A percentile compares a stretch with the other conserved stretches of the same genome.
Evolutionary conservation across 2,888 invertebrate species (phyloP).

Genomic region (Erannis defoliaria): DNA sequence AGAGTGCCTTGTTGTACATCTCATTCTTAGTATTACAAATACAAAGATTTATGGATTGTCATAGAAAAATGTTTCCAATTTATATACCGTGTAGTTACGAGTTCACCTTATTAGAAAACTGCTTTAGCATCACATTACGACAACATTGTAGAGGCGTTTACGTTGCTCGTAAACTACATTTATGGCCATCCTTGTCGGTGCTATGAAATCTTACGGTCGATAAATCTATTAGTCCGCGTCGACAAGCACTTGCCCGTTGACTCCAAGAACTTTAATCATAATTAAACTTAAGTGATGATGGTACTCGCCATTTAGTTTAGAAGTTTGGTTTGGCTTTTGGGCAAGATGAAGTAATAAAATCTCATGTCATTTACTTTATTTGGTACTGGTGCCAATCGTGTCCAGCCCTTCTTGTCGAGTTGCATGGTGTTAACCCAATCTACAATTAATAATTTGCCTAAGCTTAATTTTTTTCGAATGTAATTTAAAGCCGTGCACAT

Average conservation of each 20-base stretch:
- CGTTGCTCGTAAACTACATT: conserved; percentile 25
- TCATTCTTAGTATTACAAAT: too few relatives aligned
- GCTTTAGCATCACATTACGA: background rate
- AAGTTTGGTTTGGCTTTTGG: background rate
- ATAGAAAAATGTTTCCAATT: background rate
- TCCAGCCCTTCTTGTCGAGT: too few relatives aligned
- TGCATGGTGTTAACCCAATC: too few relatives aligned
- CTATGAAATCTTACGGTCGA: conserved; percentile 27
- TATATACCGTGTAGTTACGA: background rate
- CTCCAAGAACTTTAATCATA: conserved; percentile 3
- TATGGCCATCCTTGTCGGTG: conserved; percentile 15
- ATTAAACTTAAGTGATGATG: conserved; percentile 2
- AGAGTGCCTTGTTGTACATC: too few relatives aligned
- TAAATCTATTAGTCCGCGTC: conserved; percentile 32
- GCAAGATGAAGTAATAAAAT: background rate
- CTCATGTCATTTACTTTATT: background rate
- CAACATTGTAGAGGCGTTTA: conserved; percentile 24
- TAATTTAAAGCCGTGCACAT: too few relatives aligned
- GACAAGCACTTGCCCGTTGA: conserved; percentile 27
- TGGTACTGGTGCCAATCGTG: too few relatives aligned
- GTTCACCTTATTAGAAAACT: background rate
- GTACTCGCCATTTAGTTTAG: background rate
- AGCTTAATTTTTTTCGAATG: too few relatives aligned
- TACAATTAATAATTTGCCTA: too few relatives aligned
- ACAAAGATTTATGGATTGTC: too few relatives aligned